phyloP scores from a whole-genome alignment of 2,113 vertebrate genomes.

The Bucco capensis region DNA sequence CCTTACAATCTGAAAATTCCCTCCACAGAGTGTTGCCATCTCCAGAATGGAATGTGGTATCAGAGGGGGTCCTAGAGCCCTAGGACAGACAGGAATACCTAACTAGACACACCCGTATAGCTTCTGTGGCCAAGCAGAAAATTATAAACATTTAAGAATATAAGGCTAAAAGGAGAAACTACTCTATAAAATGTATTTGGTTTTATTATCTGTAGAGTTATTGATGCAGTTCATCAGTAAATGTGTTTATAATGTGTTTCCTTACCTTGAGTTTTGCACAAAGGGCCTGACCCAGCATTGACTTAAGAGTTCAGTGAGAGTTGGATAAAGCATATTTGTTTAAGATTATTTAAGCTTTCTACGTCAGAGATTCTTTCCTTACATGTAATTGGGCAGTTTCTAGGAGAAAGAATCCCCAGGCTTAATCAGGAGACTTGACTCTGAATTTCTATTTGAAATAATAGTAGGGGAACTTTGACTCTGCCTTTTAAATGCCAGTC shows the following conservation, averaged over 20 bases:
- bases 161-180: not conserved
- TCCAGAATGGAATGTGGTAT: not conserved
- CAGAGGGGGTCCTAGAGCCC: not conserved
- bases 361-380: not conserved
- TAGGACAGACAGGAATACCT: not conserved
- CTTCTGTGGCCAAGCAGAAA: not conserved
- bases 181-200: not conserved
- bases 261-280: not conserved
- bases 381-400: not conserved
- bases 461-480: not conserved
- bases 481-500: not conserved
- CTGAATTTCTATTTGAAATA: not conserved
- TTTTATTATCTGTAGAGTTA: not conserved
- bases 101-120: not conserved
- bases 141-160: not conserved
- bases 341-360: not conserved
- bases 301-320: not conserved
- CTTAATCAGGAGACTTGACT: not conserved
- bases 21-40: not conserved
- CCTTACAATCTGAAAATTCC: not conserved
- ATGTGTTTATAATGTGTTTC: not conserved
- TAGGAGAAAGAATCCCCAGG: not conserved
- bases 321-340: not conserved
- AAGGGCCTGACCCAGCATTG: not conserved
- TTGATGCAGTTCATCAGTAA: not conserved